Base-by-base conservation (phyloP, 2,888 invertebrate genomes). In the Tetragonula carbonaria region DNA sequence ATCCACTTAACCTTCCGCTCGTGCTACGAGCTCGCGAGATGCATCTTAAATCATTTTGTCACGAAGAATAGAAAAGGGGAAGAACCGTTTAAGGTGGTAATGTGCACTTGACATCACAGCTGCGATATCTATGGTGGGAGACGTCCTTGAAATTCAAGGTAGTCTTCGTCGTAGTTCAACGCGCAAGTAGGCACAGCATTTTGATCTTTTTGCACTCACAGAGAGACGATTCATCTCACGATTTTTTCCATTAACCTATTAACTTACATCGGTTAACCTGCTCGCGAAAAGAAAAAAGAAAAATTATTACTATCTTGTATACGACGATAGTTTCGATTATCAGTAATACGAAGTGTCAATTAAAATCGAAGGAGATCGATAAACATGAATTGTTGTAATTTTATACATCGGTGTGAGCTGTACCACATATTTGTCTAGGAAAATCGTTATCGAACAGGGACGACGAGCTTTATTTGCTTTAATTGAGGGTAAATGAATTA, bases 101-200 rank as follows among this genome's bases (percentile, higher is more conserved):
- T 74, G 51, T 66, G 70, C 78, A 74, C 71, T 82, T 73, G 33
- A 33, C 50, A 57, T 65, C 57, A 75, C 63, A 68, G 68, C 68
- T 74, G 62, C 75, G 33, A 45, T 16, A 74, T 53, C 53, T 63
- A 80, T 23, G 59, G 45, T 11, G 11, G 28, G 18, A 45, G 75
- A 21, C 33, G 59, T 76, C 76, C 80, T 87, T 86, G 78, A 87
- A 85, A 87, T 86, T 87, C 89, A 84, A 80, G 78, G 80, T 84
- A 62, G 62, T 74, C 67, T 2, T 18, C 18, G 57, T 38, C n/a
- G 50, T 68, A 59, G 18, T 5, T 51, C 4, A 21, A 21, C 2
- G 23, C 13, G 28, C 23, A n/a, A 50, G n/a, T n/a, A n/a, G 50
- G n/a, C 18, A 38, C 38, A n/a, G 5, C 13, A 14, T 23, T 8